Conservation (phyloP, 2,113 vertebrate species). For the Gallinago undulata region DNA sequence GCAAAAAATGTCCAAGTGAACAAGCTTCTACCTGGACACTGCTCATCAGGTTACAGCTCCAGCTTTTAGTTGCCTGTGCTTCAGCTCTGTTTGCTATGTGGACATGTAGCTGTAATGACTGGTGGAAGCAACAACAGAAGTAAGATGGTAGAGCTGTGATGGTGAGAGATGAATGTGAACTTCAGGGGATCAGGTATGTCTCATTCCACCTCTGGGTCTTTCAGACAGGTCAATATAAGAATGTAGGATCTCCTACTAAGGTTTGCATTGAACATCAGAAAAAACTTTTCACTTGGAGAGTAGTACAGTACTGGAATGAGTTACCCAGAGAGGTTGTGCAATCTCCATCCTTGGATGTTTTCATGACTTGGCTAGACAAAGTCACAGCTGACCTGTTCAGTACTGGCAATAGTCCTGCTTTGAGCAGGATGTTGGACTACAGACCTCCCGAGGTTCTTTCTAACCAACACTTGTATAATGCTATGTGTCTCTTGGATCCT, state of each 20-base stretch:
- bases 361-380: background rate
- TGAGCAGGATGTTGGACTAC: background rate
- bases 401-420: background rate
- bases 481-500: background rate
- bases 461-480: background rate
- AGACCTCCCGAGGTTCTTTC: background rate
- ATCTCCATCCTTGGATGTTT: background rate
- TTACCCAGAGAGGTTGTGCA: background rate
- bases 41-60: background rate
- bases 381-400: background rate
- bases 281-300: background rate
- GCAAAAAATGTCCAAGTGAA: background rate
- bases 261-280: background rate
- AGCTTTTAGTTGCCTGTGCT: background rate
- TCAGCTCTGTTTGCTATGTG: background rate
- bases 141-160: background rate
- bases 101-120: background rate
- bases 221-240: background rate
- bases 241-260: background rate
- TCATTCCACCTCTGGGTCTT: background rate
- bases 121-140: background rate
- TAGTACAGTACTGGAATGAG: background rate
- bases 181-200: background rate
- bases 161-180: background rate
- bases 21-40: background rate